Evolutionary conservation across 2,113 vertebrate species (phyloP), one percentile per base, ranked within the genome.

Genomic region (Cephalopholis sonnerati): DNA sequence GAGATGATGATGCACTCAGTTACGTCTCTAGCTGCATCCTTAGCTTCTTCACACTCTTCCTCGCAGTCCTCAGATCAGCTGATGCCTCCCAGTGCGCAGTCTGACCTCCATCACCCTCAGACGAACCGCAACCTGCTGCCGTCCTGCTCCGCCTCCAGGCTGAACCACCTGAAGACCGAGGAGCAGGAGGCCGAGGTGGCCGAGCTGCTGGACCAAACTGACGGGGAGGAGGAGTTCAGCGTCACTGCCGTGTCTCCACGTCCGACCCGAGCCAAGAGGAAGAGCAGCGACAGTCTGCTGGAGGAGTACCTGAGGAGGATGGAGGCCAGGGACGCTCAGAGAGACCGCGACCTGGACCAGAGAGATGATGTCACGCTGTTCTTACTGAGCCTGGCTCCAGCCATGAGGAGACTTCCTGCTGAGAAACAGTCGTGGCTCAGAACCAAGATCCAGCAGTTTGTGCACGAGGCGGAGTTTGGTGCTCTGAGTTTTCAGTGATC

Each of bases 341-440:
- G 64, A 13, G 85, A 77, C n/a, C 63, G 73, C 12, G 81, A 86
- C 7, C 8, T 25, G 75, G 83, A 83, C 0, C 83, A 72, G 59
- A 81, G 71, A 4, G 89, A 90, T 1, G 81, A 90, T 1, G 86
- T 88, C 0, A 77, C 48, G 3, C 74, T 90, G 51, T 90, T 90
- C 2, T 22, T 90, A 6, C 78, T 90, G 3, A 90, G 89, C 71
- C 3, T 90, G 71, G 89, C 89, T 5, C 89, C 89, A 0, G 86
- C 89, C 59, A 46, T 90, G 74, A 82, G 89, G 17, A 68, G 89
- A 10, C 89, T 90, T 0, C 53, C 70, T 2, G 25, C 64, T 0
- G 62, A 86, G 20, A 90, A 86, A 27, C 89, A 90, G 81, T 90
- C 89, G 0, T 72, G 67, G 89, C n/a, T 90, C 71, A 22, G 86